These are phyloP conservation scores for Canis aureus DNA, from an alignment of 2,113 vertebrate genomes.

Conservation along the genomic window DNA sequence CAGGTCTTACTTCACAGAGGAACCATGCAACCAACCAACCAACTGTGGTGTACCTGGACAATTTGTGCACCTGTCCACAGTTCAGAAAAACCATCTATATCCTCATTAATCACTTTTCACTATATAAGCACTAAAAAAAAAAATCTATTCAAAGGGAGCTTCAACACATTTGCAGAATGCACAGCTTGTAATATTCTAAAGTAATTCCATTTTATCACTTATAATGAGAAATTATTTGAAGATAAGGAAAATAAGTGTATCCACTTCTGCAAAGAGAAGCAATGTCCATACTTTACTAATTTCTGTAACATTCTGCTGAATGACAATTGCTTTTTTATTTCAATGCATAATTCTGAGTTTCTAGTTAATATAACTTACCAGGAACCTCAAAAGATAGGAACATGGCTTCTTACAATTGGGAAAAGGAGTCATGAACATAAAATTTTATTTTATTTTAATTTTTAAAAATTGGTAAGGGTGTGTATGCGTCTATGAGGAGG, in stretches of 20 bases:
- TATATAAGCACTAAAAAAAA: background rate
- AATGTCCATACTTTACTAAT: background rate
- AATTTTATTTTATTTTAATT: background rate
- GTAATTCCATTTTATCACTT: slow-evolving; percentile 46
- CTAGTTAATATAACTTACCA: background rate
- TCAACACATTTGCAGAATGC: background rate
- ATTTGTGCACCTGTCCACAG: background rate
- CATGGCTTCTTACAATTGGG: background rate
- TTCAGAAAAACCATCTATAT: background rate
- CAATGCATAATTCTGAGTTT: background rate
- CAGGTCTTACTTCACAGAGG: background rate
- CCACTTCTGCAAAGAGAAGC: slow-evolving; percentile 9
- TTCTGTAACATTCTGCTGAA: background rate
- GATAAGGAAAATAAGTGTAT: slow-evolving; percentile 25
- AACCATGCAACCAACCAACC: background rate
- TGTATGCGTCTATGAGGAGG: background rate
- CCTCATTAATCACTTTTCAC: background rate
- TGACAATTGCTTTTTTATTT: slow-evolving; percentile 19
- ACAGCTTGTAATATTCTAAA: background rate
- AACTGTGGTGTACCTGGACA: background rate
- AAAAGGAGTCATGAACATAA: background rate
- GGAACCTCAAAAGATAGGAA: background rate
- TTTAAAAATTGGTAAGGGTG: background rate
- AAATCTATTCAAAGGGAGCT: background rate
- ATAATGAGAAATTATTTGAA: slow-evolving; percentile 48